phyloP scores from a whole-genome alignment of 1,140 invertebrate species.

The Meloidogyne floridensis region DNA sequence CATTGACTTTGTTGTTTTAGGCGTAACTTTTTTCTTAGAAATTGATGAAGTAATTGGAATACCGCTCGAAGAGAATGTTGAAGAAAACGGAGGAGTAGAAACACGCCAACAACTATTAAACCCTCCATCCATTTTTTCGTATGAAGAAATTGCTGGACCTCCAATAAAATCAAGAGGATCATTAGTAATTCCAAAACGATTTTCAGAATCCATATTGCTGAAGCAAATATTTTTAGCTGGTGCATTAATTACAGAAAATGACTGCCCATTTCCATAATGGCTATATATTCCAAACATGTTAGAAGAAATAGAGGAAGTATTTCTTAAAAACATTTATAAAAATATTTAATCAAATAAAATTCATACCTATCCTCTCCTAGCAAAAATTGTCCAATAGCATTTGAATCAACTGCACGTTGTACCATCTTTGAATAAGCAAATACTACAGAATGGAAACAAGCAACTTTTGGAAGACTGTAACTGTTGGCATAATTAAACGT shows the following conservation, averaged over 20 bases:
- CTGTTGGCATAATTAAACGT: not conserved
- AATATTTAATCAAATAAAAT: not conserved
- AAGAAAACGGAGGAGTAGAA: not conserved
- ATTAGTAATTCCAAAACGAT: not conserved
- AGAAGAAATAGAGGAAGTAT: not conserved
- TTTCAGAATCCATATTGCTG: not conserved
- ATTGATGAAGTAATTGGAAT: not conserved
- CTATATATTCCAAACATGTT: constrained; percentile 1
- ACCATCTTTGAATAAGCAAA: not conserved
- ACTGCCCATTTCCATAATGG: not conserved
- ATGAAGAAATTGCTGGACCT: not conserved
- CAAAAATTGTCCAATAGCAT: not conserved
- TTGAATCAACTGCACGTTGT: not conserved
- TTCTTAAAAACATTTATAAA: not conserved
- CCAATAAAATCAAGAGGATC: constrained; percentile 10
- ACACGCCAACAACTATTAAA: not conserved
- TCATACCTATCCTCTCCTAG: not conserved
- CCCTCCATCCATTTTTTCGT: not conserved
- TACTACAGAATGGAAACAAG: not conserved
- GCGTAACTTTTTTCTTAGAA: not conserved
- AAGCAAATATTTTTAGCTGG: constrained; percentile 9
- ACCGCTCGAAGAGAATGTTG: not conserved
- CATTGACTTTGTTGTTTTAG: not conserved
- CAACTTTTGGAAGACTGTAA: not conserved
- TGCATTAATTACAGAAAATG: constrained; percentile 9